phyloP scores from a whole-genome alignment of 2,113 vertebrate species.

The Heloderma charlesbogerti region DNA sequence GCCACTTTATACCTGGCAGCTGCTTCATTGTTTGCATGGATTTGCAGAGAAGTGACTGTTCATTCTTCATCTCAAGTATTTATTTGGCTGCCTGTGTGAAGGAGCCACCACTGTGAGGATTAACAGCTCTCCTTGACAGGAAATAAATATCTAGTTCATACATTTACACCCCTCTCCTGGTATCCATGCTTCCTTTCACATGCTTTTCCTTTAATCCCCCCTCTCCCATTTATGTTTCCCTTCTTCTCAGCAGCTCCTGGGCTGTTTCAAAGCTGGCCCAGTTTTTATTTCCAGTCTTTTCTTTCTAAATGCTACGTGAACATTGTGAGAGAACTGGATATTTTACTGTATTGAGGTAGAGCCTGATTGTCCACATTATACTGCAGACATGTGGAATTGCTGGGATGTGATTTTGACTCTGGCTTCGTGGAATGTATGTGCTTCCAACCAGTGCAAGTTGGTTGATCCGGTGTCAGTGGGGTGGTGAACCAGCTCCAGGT shows the following conservation, averaged over 20 bases:
- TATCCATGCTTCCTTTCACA: constrained; percentile 45
- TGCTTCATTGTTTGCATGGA: constrained; percentile 6
- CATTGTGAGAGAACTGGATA: accelerated
- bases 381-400: neutral
- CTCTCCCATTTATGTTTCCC: constrained; percentile 60
- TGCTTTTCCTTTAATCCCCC: constrained; percentile 50
- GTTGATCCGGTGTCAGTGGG: no score
- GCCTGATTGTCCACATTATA: no score
- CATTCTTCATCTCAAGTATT: constrained; percentile 24
- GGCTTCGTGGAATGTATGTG: no score
- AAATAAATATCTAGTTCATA: constrained; percentile 46
- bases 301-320: constrained; percentile 20
- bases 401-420: neutral
- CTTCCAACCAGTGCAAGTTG: no score
- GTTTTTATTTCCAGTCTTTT: constrained; percentile 27
- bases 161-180: constrained; percentile 11
- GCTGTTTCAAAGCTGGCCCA: constrained; percentile 60
- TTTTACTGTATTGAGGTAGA: neutral
- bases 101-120: constrained; percentile 40
- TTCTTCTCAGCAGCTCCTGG: constrained; percentile 21
- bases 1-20: constrained; percentile 9
- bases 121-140: constrained; percentile 36
- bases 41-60: constrained; percentile 17
- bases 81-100: constrained; percentile 26
- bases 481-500: no score